Conservation (phyloP, 92 coral and sea anemone genomes). For the Siderastrea radians region DNA sequence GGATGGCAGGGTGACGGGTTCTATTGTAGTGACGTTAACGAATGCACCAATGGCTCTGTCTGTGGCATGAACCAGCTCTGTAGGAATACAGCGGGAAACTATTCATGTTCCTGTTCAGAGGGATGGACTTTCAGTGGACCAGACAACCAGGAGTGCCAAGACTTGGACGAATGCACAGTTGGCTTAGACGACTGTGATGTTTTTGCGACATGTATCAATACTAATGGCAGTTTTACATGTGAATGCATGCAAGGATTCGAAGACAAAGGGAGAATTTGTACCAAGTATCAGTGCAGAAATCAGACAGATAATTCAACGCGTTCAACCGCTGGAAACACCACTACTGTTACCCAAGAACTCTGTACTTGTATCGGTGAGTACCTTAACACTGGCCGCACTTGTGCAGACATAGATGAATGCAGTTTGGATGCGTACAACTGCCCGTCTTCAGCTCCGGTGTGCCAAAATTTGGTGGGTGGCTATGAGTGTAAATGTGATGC, state of each 20-base stretch:
- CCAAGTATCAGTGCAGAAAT: conserved; percentile 55
- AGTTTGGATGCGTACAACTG: conserved; percentile 43
- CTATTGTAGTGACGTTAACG: conserved; percentile 68
- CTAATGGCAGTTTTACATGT: conserved; percentile 71
- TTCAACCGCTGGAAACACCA: neutral
- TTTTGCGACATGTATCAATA: conserved; percentile 64
- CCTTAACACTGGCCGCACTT: conserved; percentile 58
- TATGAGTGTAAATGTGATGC: conserved; percentile 80
- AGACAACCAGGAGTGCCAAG: conserved; percentile 51
- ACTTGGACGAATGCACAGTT: conserved; percentile 67
- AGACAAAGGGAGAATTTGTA: conserved; percentile 66
- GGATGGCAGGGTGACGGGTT: conserved; percentile 78
- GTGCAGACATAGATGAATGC: conserved; percentile 69
- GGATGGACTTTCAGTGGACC: conserved; percentile 70
- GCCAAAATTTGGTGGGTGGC: conserved; percentile 71
- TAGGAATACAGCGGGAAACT: conserved; percentile 59
- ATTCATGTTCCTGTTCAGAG: conserved; percentile 63
- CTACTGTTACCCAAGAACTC: conserved; percentile 7
- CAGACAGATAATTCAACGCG: conserved; percentile 14
- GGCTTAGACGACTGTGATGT: conserved; percentile 59
- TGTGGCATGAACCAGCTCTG: conserved; percentile 70
- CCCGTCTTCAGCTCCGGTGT: conserved; percentile 64
- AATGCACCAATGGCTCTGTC: conserved; percentile 39
- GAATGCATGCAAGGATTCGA: conserved; percentile 66
- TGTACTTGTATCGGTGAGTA: conserved; percentile 67